phyloP scores from a whole-genome alignment of 2,113 vertebrate species.

The Oncorhynchus mykiss region DNA sequence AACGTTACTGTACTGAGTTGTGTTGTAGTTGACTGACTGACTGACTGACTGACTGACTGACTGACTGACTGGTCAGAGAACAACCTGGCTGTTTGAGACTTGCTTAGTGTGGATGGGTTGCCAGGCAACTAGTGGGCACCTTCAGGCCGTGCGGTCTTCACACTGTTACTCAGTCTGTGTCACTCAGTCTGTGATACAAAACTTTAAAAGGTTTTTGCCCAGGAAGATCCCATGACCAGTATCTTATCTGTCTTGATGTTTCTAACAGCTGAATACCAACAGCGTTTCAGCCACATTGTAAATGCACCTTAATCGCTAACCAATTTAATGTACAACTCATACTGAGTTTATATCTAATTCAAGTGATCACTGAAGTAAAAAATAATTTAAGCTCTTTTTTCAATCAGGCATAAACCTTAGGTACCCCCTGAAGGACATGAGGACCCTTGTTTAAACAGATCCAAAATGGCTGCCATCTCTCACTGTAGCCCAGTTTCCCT shows the following conservation, averaged over 20 bases:
- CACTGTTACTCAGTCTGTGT: slow-evolving; percentile 40
- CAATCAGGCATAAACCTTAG: background rate
- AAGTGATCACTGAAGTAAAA: too few species aligned
- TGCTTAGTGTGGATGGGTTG: too few species aligned
- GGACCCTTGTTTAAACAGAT: background rate
- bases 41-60: too few species aligned
- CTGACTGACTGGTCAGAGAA: background rate
- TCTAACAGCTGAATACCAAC: background rate
- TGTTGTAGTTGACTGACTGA: background rate
- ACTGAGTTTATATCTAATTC: too few species aligned
- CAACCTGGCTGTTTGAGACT: too few species aligned
- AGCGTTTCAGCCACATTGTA: background rate
- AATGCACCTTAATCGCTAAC: too few species aligned
- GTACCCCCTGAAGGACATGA: background rate
- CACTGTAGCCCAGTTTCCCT: slow-evolving; percentile 16
- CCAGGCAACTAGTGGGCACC: slow-evolving; percentile 34
- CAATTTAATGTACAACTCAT: too few species aligned
- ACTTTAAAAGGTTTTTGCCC: too few species aligned
- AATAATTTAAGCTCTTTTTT: background rate
- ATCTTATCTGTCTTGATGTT: slow-evolving; percentile 1
- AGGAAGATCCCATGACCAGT: too few species aligned
- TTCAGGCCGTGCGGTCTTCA: slow-evolving; percentile 43
- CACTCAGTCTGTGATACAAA: too few species aligned
- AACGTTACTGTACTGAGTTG: slow-evolving; percentile 19
- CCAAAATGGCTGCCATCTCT: slow-evolving; percentile 24